Percentiles rank a stretch among this genome's conserved stretches.
Conservation (phyloP, 64 coral and sea anemone genomes). For the Astreopora myriophthalma region DNA sequence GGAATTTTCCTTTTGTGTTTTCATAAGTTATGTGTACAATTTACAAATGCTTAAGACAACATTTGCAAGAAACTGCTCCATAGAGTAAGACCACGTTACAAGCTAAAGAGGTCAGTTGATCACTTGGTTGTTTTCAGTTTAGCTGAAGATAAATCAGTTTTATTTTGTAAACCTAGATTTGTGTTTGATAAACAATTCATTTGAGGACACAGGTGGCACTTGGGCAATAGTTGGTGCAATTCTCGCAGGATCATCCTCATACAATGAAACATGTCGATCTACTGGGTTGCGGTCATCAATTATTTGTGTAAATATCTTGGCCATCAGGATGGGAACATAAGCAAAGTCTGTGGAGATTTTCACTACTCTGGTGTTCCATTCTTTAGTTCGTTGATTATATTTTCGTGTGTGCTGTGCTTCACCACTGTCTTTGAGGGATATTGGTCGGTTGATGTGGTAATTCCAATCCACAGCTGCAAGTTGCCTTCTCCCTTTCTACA, state of each 20-base stretch:
- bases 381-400: neutral
- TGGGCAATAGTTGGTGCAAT: neutral
- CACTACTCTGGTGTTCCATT: slow-evolving; percentile 15
- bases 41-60: neutral
- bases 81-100: neutral
- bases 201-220: neutral
- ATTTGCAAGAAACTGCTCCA: neutral
- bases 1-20: too few species aligned
- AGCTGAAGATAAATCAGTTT: neutral
- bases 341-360: neutral
- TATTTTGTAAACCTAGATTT: neutral
- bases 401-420: neutral
- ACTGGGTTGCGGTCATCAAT: neutral
- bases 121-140: neutral
- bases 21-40: too few species aligned
- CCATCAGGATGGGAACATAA: neutral
- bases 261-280: neutral
- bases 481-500: neutral
- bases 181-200: neutral
- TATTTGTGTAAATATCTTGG: neutral
- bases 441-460: neutral
- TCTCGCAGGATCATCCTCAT: neutral
- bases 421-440: neutral
- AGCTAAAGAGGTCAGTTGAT: neutral
- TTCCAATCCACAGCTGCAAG: neutral